Base-by-base conservation (phyloP, 2,113 vertebrate species). In the Protobothrops flavoviridis region DNA sequence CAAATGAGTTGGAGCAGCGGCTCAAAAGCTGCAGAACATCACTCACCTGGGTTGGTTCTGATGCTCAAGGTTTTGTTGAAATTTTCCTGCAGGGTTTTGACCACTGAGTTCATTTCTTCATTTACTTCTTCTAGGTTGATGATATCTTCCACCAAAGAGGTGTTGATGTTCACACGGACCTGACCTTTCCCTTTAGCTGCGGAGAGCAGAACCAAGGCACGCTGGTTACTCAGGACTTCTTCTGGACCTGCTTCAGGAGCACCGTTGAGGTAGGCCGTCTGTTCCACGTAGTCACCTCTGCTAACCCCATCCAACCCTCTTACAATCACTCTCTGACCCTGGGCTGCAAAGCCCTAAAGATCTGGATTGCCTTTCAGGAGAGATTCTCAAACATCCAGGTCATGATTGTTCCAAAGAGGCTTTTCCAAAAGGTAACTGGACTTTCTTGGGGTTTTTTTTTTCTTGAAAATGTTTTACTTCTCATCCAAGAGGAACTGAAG, bases 31-130 rank as follows among this genome's bases (percentile, higher is more conserved):
- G 29, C 45, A 21, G n/a, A 2, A 50, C 88, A 12, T 33, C 85
- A 96, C 98, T 97, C 93, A 99, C 99, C 99, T 97, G 98, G 97
- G 10, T 99, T 98, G 48, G 98, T 99, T 94, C 99, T 98, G 96
- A 99, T 98, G 95, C 96, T 98, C 93, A 99, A 97, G 93, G 97
- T 99, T 95, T 99, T 99, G 96, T 97, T 98, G 97, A 99, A 99
- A 95, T 99, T 99, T 52, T 99, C 98, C 95, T 98, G 99, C 85
- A 99, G 98, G 7, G 94, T 95, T 85, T 96, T 93, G 10, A 99
- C 91, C 92, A 99, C 98, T 7, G 98, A 97, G 7, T 95, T 96
- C 99, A 99, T 98, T 50, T 99, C 98, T 94, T 96, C 97, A 93
- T 95, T 98, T 88, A 99, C 97, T 91, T 99, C 98, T 90, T 98